Evolutionary conservation across 2,113 vertebrate species (phyloP), one percentile per base, ranked within the genome.

Genomic region (Craseonycteris thonglongyai): DNA sequence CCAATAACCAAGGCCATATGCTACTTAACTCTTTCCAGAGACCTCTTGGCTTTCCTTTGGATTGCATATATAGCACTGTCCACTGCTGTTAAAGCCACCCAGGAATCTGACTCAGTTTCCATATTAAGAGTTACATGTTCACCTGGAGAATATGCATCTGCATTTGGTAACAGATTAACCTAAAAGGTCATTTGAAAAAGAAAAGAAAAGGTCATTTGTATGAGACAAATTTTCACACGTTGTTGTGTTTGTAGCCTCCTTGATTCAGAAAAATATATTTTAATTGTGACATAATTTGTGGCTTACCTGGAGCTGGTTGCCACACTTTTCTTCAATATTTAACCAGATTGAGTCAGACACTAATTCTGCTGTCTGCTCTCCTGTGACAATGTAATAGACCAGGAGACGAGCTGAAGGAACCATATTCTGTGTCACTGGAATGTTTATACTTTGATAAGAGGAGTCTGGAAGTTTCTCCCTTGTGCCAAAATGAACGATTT

Each of bases 321-420:
- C 96, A 97, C 99, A 99, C 40, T 98, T 99, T 90, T 98, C 99
- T 84, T 97, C 98, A 84, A 99, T 97, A 1, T 99, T 97, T 91
- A 99, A 93, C 99, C 99, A 99, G 13, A 99, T 93, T 0, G 99
- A 99, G 96, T 99, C 99, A 19, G 99, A 99, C 72, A 99, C 99
- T 91, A 99, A 96, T 96, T 99, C 99, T 0, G 98, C 97, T 0
- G 87, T 98, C 49, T 98, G 94, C 94, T 99, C 99, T 81, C 98
- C 99, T 1, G 66, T 97, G 76, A 99, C 97, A 51, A 99, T 98
- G 97, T 99, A 99, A 96, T 99, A 99, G 89, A 99, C 99, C 95
- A 99, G 83, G 51, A 99, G 98, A 3, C 99, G 98, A 42, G 99
- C 98, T 35, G 99, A 99, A 30, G 99, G 99, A 82, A 99, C 99